Conservation (phyloP, 2,797 vertebrate species). For the Acanthiza pusilla region DNA sequence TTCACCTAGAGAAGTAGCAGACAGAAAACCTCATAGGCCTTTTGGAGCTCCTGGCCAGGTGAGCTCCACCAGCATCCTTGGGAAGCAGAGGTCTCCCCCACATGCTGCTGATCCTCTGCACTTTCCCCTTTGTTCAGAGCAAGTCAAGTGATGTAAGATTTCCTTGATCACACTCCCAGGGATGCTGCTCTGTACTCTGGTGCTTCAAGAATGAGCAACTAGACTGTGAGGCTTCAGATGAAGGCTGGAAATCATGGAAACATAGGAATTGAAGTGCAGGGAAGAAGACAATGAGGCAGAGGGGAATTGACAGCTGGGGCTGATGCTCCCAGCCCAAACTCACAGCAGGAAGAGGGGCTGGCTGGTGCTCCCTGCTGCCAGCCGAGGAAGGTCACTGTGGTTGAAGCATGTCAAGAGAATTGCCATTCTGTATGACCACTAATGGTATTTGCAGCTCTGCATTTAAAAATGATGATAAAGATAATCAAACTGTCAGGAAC, state of each 20-base stretch:
- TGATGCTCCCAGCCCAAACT: not conserved
- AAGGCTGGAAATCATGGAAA: not conserved
- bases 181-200: not conserved
- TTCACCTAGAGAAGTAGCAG: not conserved
- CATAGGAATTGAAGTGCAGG: not conserved
- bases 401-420: not conserved
- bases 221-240: not conserved
- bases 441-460: conserved; percentile 21
- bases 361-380: not conserved
- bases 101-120: not conserved
- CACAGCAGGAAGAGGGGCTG: not conserved
- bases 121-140: not conserved
- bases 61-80: not conserved
- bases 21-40: not conserved
- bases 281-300: not conserved
- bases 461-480: conserved; percentile 36
- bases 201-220: not conserved
- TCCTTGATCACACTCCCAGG: not conserved
- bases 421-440: not conserved
- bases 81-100: not conserved
- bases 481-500: conserved; percentile 31
- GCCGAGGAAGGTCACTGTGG: not conserved
- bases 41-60: not conserved
- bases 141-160: not conserved
- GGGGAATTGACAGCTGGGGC: not conserved